Evolutionary conservation across 2,113 vertebrate species (phyloP).

Genomic region (Takifugu bimaculatus): DNA sequence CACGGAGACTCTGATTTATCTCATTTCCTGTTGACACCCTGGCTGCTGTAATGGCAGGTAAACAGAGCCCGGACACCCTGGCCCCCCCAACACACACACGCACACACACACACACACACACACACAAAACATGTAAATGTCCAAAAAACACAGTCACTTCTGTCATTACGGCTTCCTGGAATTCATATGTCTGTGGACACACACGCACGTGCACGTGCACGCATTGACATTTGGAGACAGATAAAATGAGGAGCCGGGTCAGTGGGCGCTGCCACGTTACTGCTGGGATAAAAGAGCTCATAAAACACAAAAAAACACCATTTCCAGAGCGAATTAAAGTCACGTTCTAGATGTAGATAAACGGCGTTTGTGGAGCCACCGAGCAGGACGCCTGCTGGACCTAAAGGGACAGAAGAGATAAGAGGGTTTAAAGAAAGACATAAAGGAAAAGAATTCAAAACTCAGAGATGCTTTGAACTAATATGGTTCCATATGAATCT

Average conservation of each 20-base stretch:
- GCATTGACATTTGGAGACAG: slow-evolving; percentile 61
- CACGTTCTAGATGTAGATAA: neutral
- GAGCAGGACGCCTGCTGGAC: no score
- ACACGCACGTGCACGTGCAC: slow-evolving; percentile 32
- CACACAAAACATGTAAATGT: slow-evolving; percentile 9
- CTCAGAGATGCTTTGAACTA: no score
- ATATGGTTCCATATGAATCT: no score
- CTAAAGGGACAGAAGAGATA: no score
- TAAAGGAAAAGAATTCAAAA: no score
- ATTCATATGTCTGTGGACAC: slow-evolving; percentile 20
- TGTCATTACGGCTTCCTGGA: no score
- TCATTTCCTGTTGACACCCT: slow-evolving; percentile 58
- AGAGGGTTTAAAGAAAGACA: no score
- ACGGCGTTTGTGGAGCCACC: no score
- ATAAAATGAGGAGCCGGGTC: slow-evolving; percentile 58
- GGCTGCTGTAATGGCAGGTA: slow-evolving; percentile 19
- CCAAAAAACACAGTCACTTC: slow-evolving; percentile 5
- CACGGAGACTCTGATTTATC: slow-evolving; percentile 43
- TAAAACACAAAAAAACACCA: slow-evolving; percentile 46
- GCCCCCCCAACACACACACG: no score
- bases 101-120: neutral
- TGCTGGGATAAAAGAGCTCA: slow-evolving; percentile 55
- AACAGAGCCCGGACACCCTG: no score
- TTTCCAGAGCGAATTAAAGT: slow-evolving; percentile 3
- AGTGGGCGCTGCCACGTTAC: slow-evolving; percentile 51